phyloP scores from a whole-genome alignment of 2,113 vertebrate species.

The Anseranas semipalmata region DNA sequence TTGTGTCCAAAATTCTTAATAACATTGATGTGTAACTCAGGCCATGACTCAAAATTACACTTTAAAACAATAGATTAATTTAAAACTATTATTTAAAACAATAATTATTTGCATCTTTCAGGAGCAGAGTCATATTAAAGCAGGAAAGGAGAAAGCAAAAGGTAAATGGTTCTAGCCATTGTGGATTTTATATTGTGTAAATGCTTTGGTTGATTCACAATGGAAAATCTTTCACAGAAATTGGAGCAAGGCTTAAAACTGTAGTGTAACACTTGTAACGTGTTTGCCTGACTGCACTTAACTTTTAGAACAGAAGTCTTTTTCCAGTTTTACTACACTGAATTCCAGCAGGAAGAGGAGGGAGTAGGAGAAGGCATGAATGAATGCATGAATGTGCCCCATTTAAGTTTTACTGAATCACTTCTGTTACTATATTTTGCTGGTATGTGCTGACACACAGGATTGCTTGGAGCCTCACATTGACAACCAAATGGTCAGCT shows the following conservation, averaged over 20 bases:
- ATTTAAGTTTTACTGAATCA: neutral
- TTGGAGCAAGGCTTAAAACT: neutral
- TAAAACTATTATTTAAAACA: too few relatives aligned
- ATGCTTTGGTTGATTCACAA: neutral
- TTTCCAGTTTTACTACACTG: neutral
- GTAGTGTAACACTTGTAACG: neutral
- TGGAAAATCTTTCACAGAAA: neutral
- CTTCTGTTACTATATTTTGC: neutral
- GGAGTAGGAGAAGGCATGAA: neutral
- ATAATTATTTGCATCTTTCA: slow-evolving; percentile 60
- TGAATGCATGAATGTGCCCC: neutral
- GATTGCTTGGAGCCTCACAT: neutral
- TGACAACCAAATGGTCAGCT: neutral
- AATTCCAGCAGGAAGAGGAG: neutral
- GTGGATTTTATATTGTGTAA: neutral
- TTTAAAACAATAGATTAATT: too few relatives aligned
- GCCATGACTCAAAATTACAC: neutral
- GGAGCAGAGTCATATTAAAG: slow-evolving; percentile 84
- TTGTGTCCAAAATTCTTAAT: neutral
- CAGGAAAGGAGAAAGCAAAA: slow-evolving; percentile 87
- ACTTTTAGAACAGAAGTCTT: neutral
- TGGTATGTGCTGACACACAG: neutral
- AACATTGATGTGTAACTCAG: neutral
- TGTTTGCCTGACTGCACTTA: neutral
- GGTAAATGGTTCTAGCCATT: slow-evolving; percentile 57